phyloP scores from a whole-genome alignment of 1,140 invertebrate genomes.

The Pogonomyrmex californicus region DNA sequence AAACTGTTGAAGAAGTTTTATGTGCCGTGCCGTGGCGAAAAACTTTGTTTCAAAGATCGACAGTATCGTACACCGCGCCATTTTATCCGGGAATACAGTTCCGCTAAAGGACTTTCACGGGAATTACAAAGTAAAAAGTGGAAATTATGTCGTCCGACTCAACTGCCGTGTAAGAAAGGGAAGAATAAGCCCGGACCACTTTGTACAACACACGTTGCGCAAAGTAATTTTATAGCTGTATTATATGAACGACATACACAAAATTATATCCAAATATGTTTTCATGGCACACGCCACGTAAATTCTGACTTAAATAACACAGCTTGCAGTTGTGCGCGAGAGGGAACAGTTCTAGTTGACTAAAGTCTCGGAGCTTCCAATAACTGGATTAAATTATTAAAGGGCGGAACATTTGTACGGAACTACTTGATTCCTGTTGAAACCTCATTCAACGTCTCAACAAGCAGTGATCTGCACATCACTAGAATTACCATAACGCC shows the following conservation, averaged over 20 bases:
- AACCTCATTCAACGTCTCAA: conserved; percentile 58
- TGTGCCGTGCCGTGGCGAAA: background rate
- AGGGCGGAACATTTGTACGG: conserved; percentile 54
- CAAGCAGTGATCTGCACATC: conserved; percentile 59
- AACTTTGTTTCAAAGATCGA: conserved; percentile 34
- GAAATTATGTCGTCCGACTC: conserved; percentile 20
- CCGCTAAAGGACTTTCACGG: background rate
- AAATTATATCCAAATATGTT: conserved; percentile 9
- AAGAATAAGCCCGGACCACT: background rate
- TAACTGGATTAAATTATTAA: conserved; percentile 61
- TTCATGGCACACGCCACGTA: background rate
- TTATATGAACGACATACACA: background rate
- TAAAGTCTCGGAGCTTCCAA: conserved; percentile 23
- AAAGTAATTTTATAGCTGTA: background rate
- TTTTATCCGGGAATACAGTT: conserved; percentile 25
- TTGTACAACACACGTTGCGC: background rate
- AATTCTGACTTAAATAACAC: conserved; percentile 27
- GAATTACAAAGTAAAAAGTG: conserved; percentile 27
- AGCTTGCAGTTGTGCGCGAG: background rate
- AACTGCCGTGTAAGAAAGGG: conserved; percentile 1
- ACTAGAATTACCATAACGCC: conserved; percentile 54
- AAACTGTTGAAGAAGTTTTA: conserved; percentile 51
- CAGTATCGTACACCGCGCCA: background rate
- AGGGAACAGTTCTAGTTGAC: background rate
- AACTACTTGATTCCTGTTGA: conserved; percentile 62